These are phyloP conservation scores for Boleophthalmus pectinirostris DNA, from an alignment of 2,113 vertebrate genomes.

Conservation along the genomic window DNA sequence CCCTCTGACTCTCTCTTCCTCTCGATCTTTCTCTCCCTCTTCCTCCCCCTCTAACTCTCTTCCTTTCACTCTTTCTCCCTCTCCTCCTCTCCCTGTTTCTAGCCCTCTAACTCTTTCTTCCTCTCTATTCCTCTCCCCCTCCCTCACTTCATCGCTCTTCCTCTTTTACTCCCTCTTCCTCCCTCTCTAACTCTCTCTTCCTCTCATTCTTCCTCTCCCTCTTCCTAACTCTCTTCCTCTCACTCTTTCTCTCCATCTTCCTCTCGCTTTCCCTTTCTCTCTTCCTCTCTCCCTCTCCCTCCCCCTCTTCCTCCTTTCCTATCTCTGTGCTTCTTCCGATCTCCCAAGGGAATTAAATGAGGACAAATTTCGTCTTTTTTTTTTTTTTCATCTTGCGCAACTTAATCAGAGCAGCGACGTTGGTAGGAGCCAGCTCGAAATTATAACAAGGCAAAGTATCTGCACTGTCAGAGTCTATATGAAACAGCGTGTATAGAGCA, in stretches of 20 bases:
- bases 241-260: no score
- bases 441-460: slow-evolving; percentile 28
- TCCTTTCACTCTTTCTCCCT: no score
- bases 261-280: no score
- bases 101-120: no score
- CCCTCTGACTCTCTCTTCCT: no score
- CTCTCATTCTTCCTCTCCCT: no score
- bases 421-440: slow-evolving; percentile 49
- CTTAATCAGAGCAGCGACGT: slow-evolving; percentile 67
- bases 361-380: slow-evolving; percentile 58
- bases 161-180: neutral
- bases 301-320: neutral
- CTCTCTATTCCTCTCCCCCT: no score
- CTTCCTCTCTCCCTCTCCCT: no score
- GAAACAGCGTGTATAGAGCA: slow-evolving; percentile 13
- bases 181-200: neutral
- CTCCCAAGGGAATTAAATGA: slow-evolving; percentile 61
- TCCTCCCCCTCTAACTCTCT: neutral
- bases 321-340: slow-evolving; percentile 29
- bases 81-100: neutral
- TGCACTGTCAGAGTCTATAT: slow-evolving; percentile 27
- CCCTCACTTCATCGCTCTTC: no score
- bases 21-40: neutral
- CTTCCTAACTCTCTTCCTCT: neutral
- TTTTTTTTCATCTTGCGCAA: slow-evolving; percentile 53